Conservation (phyloP, 2,113 vertebrate species). For the Colossoma macropomum region DNA sequence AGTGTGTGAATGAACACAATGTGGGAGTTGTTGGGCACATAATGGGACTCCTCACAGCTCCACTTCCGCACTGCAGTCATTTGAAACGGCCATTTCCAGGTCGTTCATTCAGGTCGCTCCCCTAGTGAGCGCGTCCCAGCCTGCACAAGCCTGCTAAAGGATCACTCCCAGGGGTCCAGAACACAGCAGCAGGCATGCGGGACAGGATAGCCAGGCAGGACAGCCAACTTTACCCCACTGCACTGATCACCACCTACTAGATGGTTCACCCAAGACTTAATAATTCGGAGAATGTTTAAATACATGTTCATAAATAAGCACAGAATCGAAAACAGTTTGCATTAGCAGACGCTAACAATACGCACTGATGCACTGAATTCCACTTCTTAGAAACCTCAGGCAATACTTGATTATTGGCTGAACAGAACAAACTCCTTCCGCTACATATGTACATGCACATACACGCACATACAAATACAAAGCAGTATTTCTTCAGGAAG, state of each 20-base stretch:
- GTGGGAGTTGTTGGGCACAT: constrained; percentile 57
- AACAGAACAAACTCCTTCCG: background rate
- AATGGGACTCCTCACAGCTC: constrained; percentile 69
- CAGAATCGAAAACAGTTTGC: background rate
- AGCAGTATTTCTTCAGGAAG: constrained; percentile 17
- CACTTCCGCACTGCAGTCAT: constrained; percentile 72
- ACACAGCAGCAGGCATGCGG: constrained; percentile 16
- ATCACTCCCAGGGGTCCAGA: constrained; percentile 68
- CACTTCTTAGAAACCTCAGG: background rate
- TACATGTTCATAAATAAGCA: background rate
- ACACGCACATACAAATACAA: background rate
- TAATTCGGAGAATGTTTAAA: background rate
- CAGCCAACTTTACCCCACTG: background rate
- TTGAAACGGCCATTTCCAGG: constrained; percentile 77
- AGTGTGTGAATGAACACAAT: constrained; percentile 66
- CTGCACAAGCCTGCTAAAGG: constrained; percentile 70
- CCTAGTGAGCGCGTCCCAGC: constrained; percentile 67
- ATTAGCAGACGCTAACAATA: background rate
- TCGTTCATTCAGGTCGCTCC: constrained; percentile 73
- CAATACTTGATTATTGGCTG: constrained; percentile 9
- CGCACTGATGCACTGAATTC: background rate
- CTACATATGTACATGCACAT: constrained; percentile 1
- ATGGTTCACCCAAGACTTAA: background rate
- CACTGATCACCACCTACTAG: background rate
- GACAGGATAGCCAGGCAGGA: background rate